Conservation (phyloP, 2,113 vertebrate genomes). For the Hippolais icterina region DNA sequence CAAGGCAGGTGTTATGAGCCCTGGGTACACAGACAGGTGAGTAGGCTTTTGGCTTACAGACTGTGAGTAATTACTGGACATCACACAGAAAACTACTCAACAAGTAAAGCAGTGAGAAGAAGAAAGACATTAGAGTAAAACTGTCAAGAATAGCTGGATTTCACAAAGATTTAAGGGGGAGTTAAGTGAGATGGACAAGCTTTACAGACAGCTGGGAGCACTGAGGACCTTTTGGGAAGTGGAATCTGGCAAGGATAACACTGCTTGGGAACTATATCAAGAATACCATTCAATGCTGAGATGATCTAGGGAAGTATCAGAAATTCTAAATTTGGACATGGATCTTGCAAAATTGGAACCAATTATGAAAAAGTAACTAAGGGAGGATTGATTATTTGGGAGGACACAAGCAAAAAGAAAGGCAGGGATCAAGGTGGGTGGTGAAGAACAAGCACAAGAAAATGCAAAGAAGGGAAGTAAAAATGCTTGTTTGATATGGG, state of each 20-base stretch:
- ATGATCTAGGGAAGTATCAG: not conserved
- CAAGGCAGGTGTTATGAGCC: not conserved
- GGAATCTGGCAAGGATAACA: not conserved
- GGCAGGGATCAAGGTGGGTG: not conserved
- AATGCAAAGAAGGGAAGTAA: not conserved
- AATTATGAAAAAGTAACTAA: not conserved
- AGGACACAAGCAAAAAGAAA: not conserved
- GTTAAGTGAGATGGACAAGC: not conserved
- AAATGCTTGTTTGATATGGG: not conserved
- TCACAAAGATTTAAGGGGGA: not conserved
- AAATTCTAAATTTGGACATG: not conserved
- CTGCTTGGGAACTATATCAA: not conserved
- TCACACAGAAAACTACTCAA: not conserved
- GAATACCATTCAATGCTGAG: not conserved
- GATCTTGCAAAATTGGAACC: not conserved
- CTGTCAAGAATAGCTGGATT: not conserved
- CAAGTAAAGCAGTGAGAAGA: not conserved
- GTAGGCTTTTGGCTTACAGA: not conserved
- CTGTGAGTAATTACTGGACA: not conserved
- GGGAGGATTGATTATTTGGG: not conserved
- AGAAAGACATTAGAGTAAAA: not conserved
- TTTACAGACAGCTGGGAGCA: not conserved
- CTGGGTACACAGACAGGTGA: not conserved
- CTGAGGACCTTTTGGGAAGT: not conserved
- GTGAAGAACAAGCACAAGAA: not conserved